Base-by-base conservation (phyloP, 2,797 vertebrate genomes). In the Heteromormyrus szaboi region DNA sequence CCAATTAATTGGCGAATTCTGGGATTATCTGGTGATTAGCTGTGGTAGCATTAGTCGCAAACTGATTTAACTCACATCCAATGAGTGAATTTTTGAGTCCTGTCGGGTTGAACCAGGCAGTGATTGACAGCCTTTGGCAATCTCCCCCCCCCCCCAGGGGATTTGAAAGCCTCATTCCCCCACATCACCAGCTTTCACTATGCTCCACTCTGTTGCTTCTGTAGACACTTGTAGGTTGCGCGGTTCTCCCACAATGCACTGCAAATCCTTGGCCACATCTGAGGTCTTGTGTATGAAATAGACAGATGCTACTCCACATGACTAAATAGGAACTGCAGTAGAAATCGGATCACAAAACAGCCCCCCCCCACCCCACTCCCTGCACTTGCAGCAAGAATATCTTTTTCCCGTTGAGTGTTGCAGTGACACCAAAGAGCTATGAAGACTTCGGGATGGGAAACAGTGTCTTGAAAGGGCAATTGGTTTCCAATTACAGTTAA, bases 401-500 rank as follows among this genome's bases (percentile, higher is more conserved):
- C 37, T 3, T 86, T 86, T 86, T 14, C 85, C 29, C 2, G 8
- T 37, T 29, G 51, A 85, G 46, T 51, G 29, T 54, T 37, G 50
- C 29, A 5, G 46, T 1, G 0, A 54, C 9, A 29, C 33, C 88
- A 91, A 91, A 89, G 87, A 79, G 90, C 92, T 89, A 89, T 90
- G 51, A 89, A 86, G 50, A 90, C 59, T 86, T 89, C 88, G 37
- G 76, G 91, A 90, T 91, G 90, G 87, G 90, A 93, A 90, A 12
- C 91, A 59, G 91, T 90, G 88, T 91, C 93, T 91, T 92, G 90
- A 92, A 86, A 92, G 91, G 90, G 91, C 92, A 92, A 92, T 92
- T 92, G 56, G 76, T 90, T 72, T 92, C 92, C 88, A 88, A 53
- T 79, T 90, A 87, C 88, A 89, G 86, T 87, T 94, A 94, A 95